phyloP scores from a whole-genome alignment of 1,140 invertebrate species.

The Charaxes varanes region DNA sequence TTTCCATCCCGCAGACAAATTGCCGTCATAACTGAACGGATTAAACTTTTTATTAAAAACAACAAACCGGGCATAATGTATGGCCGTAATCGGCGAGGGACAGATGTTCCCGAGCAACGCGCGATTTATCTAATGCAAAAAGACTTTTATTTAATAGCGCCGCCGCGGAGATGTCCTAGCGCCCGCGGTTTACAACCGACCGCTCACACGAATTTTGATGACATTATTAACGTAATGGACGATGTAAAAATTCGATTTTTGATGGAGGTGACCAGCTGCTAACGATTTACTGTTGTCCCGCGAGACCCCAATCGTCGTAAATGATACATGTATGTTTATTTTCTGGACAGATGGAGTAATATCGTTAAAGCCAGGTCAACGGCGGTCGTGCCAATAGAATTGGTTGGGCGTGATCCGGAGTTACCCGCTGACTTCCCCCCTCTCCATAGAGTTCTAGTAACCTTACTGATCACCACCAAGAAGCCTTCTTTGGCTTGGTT shows the following conservation, averaged over 20 bases:
- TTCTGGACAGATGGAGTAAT: constrained; percentile 30
- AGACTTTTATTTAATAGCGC: constrained; percentile 71
- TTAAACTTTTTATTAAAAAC: constrained; percentile 74
- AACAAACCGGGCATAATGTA: constrained; percentile 72
- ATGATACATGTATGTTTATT: constrained; percentile 26
- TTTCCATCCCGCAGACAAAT: constrained; percentile 70
- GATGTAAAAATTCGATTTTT: constrained; percentile 63
- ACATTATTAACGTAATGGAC: constrained; percentile 54
- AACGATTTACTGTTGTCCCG: constrained; percentile 51
- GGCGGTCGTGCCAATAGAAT: constrained; percentile 35
- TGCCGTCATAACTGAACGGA: constrained; percentile 70
- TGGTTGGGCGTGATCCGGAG: constrained; percentile 41
- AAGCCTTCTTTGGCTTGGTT: too few relatives aligned
- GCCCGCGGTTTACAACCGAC: constrained; percentile 56
- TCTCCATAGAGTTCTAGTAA: too few relatives aligned
- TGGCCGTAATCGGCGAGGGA: constrained; percentile 66
- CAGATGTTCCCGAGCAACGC: constrained; percentile 67
- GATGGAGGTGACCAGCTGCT: constrained; percentile 51
- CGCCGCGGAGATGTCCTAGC: constrained; percentile 58
- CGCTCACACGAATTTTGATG: constrained; percentile 52
- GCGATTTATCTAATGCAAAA: constrained; percentile 72
- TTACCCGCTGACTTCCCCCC: constrained; percentile 35
- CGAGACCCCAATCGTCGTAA: constrained; percentile 30
- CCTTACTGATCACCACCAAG: too few relatives aligned
- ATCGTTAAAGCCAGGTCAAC: constrained; percentile 38